A percentile compares a stretch with the other conserved stretches of the same genome.
Evolutionary conservation across 1,140 invertebrate species (phyloP).

Genomic region (Pogonomyrmex barbatus): DNA sequence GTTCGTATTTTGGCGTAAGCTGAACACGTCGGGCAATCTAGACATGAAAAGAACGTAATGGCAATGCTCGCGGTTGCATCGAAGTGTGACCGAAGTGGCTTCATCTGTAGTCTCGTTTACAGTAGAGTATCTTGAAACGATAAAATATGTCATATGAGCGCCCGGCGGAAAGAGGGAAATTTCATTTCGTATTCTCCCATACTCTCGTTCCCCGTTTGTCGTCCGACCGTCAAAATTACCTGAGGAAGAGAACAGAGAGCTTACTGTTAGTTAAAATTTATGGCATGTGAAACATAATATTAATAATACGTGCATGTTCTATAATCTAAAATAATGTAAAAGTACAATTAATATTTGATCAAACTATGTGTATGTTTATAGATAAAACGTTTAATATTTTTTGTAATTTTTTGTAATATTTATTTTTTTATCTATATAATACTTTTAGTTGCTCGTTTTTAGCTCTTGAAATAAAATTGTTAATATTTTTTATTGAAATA

Average conservation of each 20-base stretch:
- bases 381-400: not conserved
- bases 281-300: not conserved
- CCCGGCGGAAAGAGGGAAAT: slow-evolving; percentile 52
- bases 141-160: slow-evolving; percentile 40
- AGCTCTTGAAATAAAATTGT: not conserved
- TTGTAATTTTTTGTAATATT: not conserved
- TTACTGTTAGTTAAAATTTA: slow-evolving; percentile 47
- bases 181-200: slow-evolving; percentile 62
- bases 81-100: slow-evolving; percentile 64
- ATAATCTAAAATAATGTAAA: not conserved
- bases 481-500: not conserved
- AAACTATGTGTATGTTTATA: not conserved
- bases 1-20: slow-evolving; percentile 13
- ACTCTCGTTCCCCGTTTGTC: slow-evolving; percentile 23
- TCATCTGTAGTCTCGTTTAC: slow-evolving; percentile 66
- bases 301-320: not conserved
- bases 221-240: slow-evolving; percentile 63
- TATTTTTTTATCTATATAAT: too few relatives aligned
- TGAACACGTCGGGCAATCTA: slow-evolving; percentile 16
- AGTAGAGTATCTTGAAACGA: slow-evolving; percentile 56
- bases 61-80: slow-evolving; percentile 43
- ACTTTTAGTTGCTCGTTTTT: too few relatives aligned
- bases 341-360: not conserved
- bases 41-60: slow-evolving; percentile 48
- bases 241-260: slow-evolving; percentile 9